Conservation (phyloP, 92 coral and sea anemone species). For the Zoanthus sansibaricus region DNA sequence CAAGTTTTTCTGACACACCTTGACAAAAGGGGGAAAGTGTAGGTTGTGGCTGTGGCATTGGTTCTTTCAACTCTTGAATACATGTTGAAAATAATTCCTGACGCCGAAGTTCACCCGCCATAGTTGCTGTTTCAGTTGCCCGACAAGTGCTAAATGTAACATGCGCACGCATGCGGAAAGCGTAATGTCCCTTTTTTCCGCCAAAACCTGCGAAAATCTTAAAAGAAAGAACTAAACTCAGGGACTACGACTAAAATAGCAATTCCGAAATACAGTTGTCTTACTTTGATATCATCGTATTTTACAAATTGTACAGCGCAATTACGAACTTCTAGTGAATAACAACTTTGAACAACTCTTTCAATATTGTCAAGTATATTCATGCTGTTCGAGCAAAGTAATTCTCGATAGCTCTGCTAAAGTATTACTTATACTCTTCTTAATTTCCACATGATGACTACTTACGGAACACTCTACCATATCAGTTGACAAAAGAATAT, state of each 20-base stretch:
- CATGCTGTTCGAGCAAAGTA: conserved; percentile 12
- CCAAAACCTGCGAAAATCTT: no score
- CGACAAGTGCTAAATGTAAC: not conserved
- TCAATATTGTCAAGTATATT: conserved; percentile 4
- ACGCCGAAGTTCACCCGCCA: not conserved
- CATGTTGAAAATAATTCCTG: conserved; percentile 67
- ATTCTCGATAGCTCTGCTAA: not conserved
- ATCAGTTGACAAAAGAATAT: conserved; percentile 17
- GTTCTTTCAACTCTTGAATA: conserved; percentile 68
- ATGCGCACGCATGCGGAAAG: no score
- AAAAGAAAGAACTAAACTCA: no score
- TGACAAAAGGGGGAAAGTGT: conserved; percentile 44
- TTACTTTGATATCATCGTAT: no score
- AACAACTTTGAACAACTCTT: conserved; percentile 24
- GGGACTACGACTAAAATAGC: no score
- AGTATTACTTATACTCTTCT: conserved; percentile 9
- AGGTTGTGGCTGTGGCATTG: conserved; percentile 49
- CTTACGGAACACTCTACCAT: conserved; percentile 20
- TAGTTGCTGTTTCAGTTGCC: not conserved
- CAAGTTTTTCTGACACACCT: conserved; percentile 65
- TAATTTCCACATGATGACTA: conserved; percentile 21
- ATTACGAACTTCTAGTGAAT: conserved; percentile 25
- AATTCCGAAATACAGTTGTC: no score
- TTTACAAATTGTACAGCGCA: conserved; percentile 8
- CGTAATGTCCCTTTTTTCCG: no score